Percentiles rank a stretch among this genome's conserved stretches.
Conservation (phyloP, 2,113 vertebrate genomes). For the Ailuropoda melanoleuca region DNA sequence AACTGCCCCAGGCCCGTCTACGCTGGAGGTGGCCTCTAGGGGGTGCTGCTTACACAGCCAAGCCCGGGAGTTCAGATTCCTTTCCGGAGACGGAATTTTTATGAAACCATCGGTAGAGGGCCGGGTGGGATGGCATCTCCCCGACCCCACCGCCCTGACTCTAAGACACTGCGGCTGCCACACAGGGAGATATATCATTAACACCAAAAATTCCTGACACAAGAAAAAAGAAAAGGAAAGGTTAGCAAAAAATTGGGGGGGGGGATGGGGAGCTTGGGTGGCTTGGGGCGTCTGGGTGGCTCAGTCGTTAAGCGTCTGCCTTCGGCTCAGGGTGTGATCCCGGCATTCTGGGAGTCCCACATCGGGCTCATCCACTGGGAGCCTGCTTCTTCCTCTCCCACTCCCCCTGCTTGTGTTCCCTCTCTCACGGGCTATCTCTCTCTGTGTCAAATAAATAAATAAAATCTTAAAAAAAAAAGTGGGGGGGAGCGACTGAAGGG, state of each 20-base stretch:
- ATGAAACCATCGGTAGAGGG: accelerated
- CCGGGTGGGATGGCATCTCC: not conserved
- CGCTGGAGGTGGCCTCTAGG: not conserved
- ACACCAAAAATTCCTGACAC: not conserved
- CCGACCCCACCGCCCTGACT: accelerated
- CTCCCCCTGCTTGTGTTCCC: no score
- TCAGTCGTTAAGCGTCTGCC: no score
- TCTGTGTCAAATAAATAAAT: no score
- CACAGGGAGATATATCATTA: not conserved
- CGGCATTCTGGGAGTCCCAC: no score
- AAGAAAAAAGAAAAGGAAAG: not conserved
- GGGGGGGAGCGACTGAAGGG: no score
- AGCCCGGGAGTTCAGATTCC: not conserved
- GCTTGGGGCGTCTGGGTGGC: no score
- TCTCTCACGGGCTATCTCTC: no score
- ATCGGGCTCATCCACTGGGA: no score
- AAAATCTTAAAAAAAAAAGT: not conserved
- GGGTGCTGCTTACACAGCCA: not conserved
- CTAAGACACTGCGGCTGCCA: not conserved
- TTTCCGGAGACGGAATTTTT: not conserved
- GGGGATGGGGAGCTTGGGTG: no score
- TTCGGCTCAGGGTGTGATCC: no score
- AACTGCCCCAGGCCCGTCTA: accelerated
- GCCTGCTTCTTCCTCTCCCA: no score
- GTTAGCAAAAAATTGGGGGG: not conserved